Evolutionary conservation across 2,113 vertebrate genomes (phyloP).

Genomic region (Salvelinus namaycush): DNA sequence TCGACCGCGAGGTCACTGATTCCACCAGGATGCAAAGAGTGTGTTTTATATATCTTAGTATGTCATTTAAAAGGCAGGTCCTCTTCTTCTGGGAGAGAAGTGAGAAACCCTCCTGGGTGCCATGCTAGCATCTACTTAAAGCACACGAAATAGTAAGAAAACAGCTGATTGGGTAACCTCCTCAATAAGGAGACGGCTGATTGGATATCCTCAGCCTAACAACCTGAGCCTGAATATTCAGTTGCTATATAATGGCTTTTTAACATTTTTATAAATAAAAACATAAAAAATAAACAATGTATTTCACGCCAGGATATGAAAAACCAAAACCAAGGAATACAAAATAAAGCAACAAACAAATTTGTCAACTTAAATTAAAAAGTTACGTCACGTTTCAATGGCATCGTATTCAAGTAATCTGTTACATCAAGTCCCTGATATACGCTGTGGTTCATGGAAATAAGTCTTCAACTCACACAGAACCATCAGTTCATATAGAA

Average conservation of each 20-base stretch:
- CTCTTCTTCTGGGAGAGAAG: slow-evolving; percentile 44
- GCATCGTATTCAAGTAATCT: slow-evolving; percentile 86
- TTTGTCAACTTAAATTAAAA: slow-evolving; percentile 67
- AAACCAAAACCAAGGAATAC: slow-evolving; percentile 41
- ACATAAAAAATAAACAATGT: slow-evolving; percentile 1
- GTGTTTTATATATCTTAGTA: not conserved
- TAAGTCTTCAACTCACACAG: slow-evolving; percentile 69
- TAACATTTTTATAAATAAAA: not conserved
- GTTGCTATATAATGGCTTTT: slow-evolving; percentile 26
- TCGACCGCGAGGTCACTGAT: slow-evolving; percentile 12
- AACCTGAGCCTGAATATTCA: slow-evolving; percentile 62
- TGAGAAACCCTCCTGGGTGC: slow-evolving; percentile 35
- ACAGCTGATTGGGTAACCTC: slow-evolving; percentile 33
- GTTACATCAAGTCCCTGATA: slow-evolving; percentile 80
- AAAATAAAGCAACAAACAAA: slow-evolving; percentile 15
- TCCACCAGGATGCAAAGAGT: slow-evolving; percentile 19
- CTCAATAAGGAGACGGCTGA: slow-evolving; percentile 37
- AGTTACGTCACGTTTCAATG: slow-evolving; percentile 73
- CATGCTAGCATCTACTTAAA: slow-evolving; percentile 58
- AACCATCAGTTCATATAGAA: slow-evolving; percentile 55
- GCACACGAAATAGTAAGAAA: slow-evolving; percentile 44
- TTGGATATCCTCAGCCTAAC: slow-evolving; percentile 38
- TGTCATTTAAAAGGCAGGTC: slow-evolving; percentile 2
- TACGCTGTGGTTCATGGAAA: slow-evolving; percentile 78
- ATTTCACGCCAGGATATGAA: slow-evolving; percentile 41